Conservation (phyloP, 2,797 vertebrate species). For the Muscicapa comitata region DNA sequence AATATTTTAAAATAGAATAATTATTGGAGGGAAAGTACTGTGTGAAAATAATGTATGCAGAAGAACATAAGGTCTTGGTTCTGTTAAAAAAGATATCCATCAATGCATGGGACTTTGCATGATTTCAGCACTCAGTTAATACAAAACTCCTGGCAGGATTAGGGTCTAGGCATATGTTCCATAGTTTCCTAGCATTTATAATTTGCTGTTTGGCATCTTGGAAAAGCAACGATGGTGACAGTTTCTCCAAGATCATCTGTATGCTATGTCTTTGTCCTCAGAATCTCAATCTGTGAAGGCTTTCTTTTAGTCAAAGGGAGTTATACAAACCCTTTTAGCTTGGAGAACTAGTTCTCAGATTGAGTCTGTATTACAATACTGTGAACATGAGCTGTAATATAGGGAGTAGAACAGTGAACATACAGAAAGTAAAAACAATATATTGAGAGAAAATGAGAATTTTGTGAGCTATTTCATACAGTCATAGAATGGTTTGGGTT, state of each 20-base stretch:
- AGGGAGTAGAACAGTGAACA: neutral
- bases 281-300: neutral
- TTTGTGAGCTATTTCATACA: neutral
- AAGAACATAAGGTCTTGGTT: neutral
- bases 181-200: neutral
- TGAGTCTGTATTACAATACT: too few relatives aligned
- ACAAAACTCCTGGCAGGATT: neutral
- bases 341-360: neutral
- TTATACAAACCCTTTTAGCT: neutral
- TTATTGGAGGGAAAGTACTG: neutral
- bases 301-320: neutral
- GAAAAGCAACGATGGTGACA: neutral
- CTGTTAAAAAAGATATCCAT: neutral
- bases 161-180: neutral
- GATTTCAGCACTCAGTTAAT: neutral
- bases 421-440: neutral
- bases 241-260: neutral
- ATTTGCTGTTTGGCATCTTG: neutral
- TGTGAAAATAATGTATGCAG: neutral
- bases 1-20: neutral
- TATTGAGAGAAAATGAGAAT: neutral
- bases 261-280: neutral
- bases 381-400: neutral
- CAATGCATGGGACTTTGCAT: neutral
- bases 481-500: neutral